These are phyloP conservation scores for Portunus trituberculatus DNA, from an alignment of 1,140 invertebrate species.

Conservation along the genomic window DNA sequence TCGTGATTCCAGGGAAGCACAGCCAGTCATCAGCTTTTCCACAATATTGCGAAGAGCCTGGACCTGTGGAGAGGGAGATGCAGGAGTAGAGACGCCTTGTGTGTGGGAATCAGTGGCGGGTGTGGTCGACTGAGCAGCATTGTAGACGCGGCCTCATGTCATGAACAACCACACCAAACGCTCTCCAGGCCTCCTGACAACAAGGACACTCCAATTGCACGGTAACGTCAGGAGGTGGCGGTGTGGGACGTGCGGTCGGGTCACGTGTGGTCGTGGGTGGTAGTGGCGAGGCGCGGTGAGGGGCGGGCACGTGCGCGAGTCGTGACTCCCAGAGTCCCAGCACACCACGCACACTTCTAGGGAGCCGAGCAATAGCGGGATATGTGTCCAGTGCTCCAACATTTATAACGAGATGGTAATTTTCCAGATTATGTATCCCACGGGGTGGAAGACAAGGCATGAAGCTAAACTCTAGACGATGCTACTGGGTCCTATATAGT, in stretches of 20 bases:
- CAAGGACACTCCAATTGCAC: conserved; percentile 28
- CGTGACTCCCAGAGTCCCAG: background rate
- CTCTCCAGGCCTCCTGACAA: background rate
- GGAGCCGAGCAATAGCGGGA: background rate
- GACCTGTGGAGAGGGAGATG: background rate
- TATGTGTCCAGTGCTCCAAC: background rate
- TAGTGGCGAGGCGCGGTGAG: background rate
- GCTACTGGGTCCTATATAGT: background rate
- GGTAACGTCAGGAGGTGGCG: background rate
- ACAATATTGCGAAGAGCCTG: background rate
- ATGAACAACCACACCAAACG: background rate
- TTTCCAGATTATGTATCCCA: background rate
- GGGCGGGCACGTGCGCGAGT: background rate
- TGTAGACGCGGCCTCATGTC: background rate
- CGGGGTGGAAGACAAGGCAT: background rate
- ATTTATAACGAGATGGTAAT: background rate
- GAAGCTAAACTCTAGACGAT: background rate
- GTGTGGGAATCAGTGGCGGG: background rate
- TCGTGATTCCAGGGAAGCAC: background rate
- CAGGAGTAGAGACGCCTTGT: background rate
- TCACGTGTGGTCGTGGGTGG: conserved; percentile 23
- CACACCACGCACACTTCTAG: conserved; percentile 31
- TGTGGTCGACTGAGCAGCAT: background rate
- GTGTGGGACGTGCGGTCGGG: background rate
- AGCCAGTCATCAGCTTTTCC: background rate